Percentiles rank a stretch among this genome's conserved stretches.
Conservation (phyloP, 2,888 invertebrate species). For the Clivina fossor region DNA sequence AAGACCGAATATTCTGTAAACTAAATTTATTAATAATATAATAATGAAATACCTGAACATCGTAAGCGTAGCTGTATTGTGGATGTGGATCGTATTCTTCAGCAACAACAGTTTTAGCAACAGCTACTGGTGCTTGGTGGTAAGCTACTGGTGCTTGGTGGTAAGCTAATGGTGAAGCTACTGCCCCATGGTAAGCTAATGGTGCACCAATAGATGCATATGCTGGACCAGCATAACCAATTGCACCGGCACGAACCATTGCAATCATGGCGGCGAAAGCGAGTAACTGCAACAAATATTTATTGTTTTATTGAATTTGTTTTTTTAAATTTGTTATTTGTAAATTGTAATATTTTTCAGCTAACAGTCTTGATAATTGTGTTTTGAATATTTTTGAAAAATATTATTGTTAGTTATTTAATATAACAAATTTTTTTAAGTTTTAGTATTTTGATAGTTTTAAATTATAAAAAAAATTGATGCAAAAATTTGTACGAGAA, state of each 20-base stretch:
- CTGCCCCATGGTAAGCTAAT: conserved; percentile 33
- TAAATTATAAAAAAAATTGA: too few relatives aligned
- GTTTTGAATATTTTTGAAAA: too few relatives aligned
- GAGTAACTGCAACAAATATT: conserved; percentile 28
- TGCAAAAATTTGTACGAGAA: too few relatives aligned
- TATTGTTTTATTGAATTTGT: neutral
- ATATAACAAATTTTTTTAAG: too few relatives aligned
- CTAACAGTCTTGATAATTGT: too few relatives aligned
- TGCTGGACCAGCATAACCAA: conserved; percentile 33
- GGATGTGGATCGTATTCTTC: conserved; percentile 48
- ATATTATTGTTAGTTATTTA: too few relatives aligned
- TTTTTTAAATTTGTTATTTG: neutral
- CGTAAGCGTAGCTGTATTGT: conserved; percentile 61
- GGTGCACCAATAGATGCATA: conserved; percentile 41
- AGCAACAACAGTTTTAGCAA: conserved; percentile 42
- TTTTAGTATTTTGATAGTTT: too few relatives aligned
- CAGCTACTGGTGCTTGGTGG: conserved; percentile 42
- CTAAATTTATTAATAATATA: too few relatives aligned
- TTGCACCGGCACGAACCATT: conserved; percentile 37
- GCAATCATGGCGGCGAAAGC: conserved; percentile 39
- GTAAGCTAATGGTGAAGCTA: conserved; percentile 36
- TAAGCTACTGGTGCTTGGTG: conserved; percentile 35
- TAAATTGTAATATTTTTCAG: too few relatives aligned
- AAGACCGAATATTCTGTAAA: too few relatives aligned
- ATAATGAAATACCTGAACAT: conserved; percentile 55